Percentiles rank a stretch among this genome's conserved stretches.
Conservation (phyloP, 2,888 invertebrate species). For the Meiosimyza decipiens region DNA sequence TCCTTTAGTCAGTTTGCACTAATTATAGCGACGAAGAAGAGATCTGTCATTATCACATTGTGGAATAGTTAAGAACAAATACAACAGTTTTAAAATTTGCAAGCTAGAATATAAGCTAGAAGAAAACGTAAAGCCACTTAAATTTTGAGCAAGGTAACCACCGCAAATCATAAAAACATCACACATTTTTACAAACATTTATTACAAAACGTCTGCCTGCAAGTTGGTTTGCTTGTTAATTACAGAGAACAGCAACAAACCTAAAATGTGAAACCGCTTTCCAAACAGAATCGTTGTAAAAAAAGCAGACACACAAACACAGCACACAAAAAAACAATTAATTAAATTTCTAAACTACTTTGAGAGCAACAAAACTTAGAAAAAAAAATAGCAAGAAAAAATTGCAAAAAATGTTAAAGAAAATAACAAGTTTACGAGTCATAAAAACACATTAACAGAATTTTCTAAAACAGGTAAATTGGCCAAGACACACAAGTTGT, state of each 20-base stretch:
- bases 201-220: not conserved
- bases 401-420: not conserved
- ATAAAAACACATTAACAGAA: constrained; percentile 24
- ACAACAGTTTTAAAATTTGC: too few species aligned
- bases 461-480: constrained; percentile 15
- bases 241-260: too few species aligned
- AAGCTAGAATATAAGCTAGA: too few species aligned
- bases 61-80: too few species aligned
- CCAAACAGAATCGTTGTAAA: constrained; percentile 21
- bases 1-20: too few species aligned
- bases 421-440: constrained; percentile 17
- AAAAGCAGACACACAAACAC: not conserved
- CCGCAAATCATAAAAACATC: not conserved
- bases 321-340: constrained; percentile 16
- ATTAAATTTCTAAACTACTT: constrained; percentile 26
- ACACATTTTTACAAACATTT: constrained; percentile 1
- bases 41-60: too few species aligned
- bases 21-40: too few species aligned
- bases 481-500: not conserved
- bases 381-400: constrained; percentile 3
- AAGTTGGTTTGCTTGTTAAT: constrained; percentile 19
- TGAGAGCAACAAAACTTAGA: constrained; percentile 1
- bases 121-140: too few species aligned
- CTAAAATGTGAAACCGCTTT: constrained; percentile 13
- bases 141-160: too few species aligned